A percentile compares a stretch with the other conserved stretches of the same genome.
phyloP scores from a whole-genome alignment of 2,113 vertebrate species.

The Tamias sibiricus region DNA sequence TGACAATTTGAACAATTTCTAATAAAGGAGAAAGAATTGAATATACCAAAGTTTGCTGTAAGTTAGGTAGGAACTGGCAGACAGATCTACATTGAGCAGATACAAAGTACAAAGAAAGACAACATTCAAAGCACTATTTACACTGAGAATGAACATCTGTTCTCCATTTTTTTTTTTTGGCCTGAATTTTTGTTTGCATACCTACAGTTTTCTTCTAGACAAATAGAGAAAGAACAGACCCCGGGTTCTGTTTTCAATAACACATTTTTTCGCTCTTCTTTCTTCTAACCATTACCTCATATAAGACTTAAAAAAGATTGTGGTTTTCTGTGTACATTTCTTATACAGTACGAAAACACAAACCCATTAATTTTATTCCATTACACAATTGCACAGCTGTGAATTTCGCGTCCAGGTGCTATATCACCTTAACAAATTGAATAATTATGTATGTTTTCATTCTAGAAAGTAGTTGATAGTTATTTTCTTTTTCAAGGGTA shows the following conservation, averaged over 20 bases:
- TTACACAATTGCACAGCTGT: conserved; percentile 1
- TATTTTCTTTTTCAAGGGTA: conserved; percentile 4
- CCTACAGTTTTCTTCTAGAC: background rate
- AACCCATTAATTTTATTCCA: background rate
- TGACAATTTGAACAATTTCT: too few species aligned
- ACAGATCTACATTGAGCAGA: background rate
- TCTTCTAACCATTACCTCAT: background rate
- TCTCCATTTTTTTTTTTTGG: conserved; percentile 6
- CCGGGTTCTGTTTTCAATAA: conserved; percentile 6
- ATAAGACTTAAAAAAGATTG: conserved; percentile 8
- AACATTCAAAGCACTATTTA: background rate
- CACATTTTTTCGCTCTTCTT: background rate
- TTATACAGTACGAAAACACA: conserved; percentile 12
- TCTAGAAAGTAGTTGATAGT: background rate
- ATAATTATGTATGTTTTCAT: background rate
- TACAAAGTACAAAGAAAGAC: conserved; percentile 8
- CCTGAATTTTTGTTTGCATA: background rate
- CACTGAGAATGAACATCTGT: background rate
- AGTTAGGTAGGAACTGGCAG: background rate
- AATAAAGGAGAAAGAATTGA: background rate
- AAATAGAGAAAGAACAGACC: too few species aligned
- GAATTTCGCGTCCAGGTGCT: too few species aligned
- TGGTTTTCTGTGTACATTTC: background rate
- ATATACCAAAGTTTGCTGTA: background rate
- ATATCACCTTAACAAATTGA: conserved; percentile 23